phyloP scores from a whole-genome alignment of 2,797 vertebrate species.

The Helicolenus hilgendorfi region DNA sequence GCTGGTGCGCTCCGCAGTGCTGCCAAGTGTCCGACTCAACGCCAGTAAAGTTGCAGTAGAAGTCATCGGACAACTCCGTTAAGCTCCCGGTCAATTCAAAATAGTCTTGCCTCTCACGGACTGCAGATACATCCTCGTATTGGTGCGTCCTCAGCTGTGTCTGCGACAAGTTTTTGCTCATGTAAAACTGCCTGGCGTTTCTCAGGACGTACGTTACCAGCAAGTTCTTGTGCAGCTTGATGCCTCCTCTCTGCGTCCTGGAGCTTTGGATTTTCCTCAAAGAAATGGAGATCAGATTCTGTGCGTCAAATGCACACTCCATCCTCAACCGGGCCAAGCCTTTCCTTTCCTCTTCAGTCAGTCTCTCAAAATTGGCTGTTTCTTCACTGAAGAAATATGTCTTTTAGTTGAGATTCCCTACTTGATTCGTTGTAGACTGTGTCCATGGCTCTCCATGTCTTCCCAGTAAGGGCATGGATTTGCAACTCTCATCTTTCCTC shows the following conservation, averaged over 20 bases:
- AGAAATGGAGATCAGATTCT: constrained; percentile 97
- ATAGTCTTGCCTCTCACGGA: constrained; percentile 86
- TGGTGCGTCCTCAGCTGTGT: constrained; percentile 91
- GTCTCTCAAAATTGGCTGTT: constrained; percentile 71
- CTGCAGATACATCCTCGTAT: constrained; percentile 85
- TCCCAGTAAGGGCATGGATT: constrained; percentile 91
- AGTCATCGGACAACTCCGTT: constrained; percentile 90
- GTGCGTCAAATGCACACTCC: constrained; percentile 96
- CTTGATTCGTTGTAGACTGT: constrained; percentile 82
- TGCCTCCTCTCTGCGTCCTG: constrained; percentile 96
- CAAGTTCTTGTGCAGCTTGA: constrained; percentile 98
- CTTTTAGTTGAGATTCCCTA: constrained; percentile 77
- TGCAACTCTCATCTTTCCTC: constrained; percentile 88
- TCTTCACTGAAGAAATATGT: constrained; percentile 63
- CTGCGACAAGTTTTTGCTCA: constrained; percentile 95
- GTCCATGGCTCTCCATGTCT: constrained; percentile 88
- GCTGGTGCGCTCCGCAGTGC: constrained; percentile 90
- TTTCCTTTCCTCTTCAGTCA: constrained; percentile 46
- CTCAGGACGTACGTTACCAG: constrained; percentile 97
- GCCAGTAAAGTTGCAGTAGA: constrained; percentile 87
- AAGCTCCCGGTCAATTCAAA: constrained; percentile 91
- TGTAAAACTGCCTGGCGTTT: constrained; percentile 96
- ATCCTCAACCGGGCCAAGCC: constrained; percentile 85
- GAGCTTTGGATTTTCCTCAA: constrained; percentile 98
- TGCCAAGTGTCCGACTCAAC: constrained; percentile 89